phyloP scores from a whole-genome alignment of 2,113 vertebrate species.

The Vidua macroura region DNA sequence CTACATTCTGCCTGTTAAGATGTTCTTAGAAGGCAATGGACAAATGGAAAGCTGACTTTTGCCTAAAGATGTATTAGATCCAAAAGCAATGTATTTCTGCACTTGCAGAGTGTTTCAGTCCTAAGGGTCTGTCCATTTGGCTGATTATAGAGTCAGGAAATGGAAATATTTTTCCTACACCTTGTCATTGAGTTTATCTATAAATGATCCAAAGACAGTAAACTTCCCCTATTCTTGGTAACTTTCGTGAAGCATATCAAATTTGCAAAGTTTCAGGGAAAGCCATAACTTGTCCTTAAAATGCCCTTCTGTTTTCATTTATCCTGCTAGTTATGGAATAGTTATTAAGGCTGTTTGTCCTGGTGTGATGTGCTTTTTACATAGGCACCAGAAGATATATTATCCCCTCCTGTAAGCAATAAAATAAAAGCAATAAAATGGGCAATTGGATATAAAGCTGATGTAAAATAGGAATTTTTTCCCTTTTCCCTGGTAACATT shows the following conservation, averaged over 20 bases:
- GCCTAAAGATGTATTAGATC: background rate
- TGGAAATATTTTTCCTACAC: background rate
- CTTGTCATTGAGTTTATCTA: background rate
- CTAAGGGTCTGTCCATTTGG: background rate
- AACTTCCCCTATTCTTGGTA: background rate
- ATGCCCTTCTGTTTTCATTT: background rate
- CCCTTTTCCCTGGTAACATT: background rate
- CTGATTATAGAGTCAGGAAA: background rate
- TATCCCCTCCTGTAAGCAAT: background rate
- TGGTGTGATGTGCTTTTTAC: background rate
- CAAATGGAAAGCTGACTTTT: background rate
- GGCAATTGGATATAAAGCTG: background rate
- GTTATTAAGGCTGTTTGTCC: background rate
- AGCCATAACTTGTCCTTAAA: slow-evolving; percentile 13
- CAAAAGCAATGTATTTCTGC: background rate
- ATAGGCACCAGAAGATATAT: background rate
- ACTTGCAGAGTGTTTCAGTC: background rate
- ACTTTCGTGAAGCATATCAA: background rate
- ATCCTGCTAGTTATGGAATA: background rate
- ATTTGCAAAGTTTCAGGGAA: background rate
- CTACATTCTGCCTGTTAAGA: background rate
- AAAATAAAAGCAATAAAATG: background rate
- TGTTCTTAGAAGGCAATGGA: background rate
- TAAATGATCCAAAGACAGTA: background rate
- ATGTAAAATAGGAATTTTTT: background rate